Evolutionary conservation across 1,140 invertebrate genomes (phyloP), one percentile per base, ranked within the genome.

Genomic region (Bombus haemorrhoidalis): DNA sequence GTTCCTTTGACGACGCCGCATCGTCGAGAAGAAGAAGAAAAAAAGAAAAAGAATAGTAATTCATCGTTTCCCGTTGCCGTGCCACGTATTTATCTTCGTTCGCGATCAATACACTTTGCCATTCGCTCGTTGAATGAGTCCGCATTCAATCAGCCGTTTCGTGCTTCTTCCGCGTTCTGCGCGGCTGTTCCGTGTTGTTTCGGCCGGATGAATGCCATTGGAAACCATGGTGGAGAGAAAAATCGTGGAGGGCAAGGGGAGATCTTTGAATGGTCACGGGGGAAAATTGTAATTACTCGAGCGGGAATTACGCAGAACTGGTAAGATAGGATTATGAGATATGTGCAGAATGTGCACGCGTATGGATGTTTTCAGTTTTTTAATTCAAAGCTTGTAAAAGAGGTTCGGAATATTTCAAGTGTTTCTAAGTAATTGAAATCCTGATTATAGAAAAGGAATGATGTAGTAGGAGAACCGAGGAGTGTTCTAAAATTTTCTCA

Each of bases 31-130:
- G 18, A 68, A 25, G 18, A 68, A 66, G 8, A 32, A 22, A 18
- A 37, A 34, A 4, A 37, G n/a, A 32, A 1, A 37, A 83, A 59
- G 57, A 53, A 59, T 57, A 71, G 47, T 71, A 69, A 84, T 84
- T 84, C 83, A 84, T 79, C 83, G 82, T 77, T 62, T 59, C 15
- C 39, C 66, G 39, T 71, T 32, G 6, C 71, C 13, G 41, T 41
- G n/a, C 15, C 41, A 41, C n/a, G 75, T 84, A 78, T 84, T 84
- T 76, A 84, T 84, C 82, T 84, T 84, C 75, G 75, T 84, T 84
- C 82, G 75, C 75, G 75, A 84, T 84, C 82, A 79, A 84, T 84
- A 84, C 75, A 71, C 66, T 84, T 84, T 84, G 66, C 81, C 81
- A 62, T 39, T 81, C 53, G 80, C 32, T 62, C 81, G 74, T 39